A percentile compares a stretch with the other conserved stretches of the same genome.
These are phyloP conservation scores for Listronotus oregonensis DNA, from an alignment of 1,140 invertebrate species.

Conservation along the genomic window DNA sequence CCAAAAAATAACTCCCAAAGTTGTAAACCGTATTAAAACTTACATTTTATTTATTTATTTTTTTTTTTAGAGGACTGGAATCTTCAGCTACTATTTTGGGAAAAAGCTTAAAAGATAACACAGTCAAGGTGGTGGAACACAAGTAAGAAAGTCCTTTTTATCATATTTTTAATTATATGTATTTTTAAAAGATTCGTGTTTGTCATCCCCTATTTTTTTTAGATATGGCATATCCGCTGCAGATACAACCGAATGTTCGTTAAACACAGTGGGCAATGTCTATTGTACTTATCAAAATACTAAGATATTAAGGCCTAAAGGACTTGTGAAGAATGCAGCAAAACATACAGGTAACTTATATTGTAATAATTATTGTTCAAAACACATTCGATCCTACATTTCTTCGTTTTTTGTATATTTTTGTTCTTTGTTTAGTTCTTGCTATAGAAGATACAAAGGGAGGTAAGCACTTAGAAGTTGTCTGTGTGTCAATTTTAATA, in stretches of 20 bases:
- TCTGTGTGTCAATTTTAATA: no score
- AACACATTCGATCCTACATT: no score
- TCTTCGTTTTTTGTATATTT: neutral
- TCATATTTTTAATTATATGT: slow-evolving; percentile 17
- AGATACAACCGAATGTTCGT: slow-evolving; percentile 62
- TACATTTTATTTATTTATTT: no score
- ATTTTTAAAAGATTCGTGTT: slow-evolving; percentile 6
- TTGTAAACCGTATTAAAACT: no score
- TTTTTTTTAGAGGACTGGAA: slow-evolving; percentile 61
- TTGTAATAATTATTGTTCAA: no score
- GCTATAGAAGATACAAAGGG: neutral
- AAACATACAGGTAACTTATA: slow-evolving; percentile 65
- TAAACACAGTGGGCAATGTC: slow-evolving; percentile 69
- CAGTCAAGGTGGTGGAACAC: slow-evolving; percentile 71
- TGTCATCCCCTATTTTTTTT: slow-evolving; percentile 32
- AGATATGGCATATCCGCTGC: slow-evolving; percentile 69
- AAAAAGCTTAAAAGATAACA: slow-evolving; percentile 68
- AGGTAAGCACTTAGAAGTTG: neutral
- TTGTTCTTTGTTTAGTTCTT: neutral
- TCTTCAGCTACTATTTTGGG: slow-evolving; percentile 68
- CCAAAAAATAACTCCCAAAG: no score
- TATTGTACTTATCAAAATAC: slow-evolving; percentile 65
- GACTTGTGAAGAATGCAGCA: slow-evolving; percentile 66
- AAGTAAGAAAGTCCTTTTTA: slow-evolving; percentile 60
- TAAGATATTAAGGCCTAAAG: slow-evolving; percentile 66